Evolutionary conservation across 2,888 invertebrate species (phyloP).

Genomic region (Eupithecia inturbata): DNA sequence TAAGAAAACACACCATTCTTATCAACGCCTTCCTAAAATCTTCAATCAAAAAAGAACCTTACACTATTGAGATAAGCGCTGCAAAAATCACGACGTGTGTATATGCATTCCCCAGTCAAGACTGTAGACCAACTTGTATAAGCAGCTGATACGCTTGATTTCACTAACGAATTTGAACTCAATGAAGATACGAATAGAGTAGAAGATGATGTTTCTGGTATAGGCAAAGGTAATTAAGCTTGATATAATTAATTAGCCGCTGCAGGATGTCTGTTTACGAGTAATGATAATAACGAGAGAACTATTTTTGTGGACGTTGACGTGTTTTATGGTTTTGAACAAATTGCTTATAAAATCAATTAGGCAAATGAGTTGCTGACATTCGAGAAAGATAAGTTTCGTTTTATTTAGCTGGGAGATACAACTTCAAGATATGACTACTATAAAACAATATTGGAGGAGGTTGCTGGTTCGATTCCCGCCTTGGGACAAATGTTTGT

Average conservation of each 20-base stretch:
- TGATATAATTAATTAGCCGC: conserved; percentile 60
- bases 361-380: conserved; percentile 27
- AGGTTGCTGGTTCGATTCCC: no score
- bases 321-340: conserved; percentile 38
- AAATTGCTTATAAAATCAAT: conserved; percentile 35
- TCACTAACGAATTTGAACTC: conserved; percentile 48
- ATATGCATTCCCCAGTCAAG: conserved; percentile 19
- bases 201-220: conserved; percentile 11
- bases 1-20: conserved; percentile 67
- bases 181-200: conserved; percentile 36
- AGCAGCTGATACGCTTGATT: conserved; percentile 33
- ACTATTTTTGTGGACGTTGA: conserved; percentile 44
- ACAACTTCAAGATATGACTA: background rate
- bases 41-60: conserved; percentile 31
- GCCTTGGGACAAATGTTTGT: no score
- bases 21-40: conserved; percentile 26
- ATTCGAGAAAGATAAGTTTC: background rate
- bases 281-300: conserved; percentile 52
- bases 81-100: conserved; percentile 13
- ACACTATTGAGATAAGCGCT: conserved; percentile 17
- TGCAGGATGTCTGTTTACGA: conserved; percentile 62
- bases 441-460: background rate
- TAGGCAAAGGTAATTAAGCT: conserved; percentile 41
- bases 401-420: background rate
- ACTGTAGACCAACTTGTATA: conserved; percentile 32